phyloP scores from a whole-genome alignment of 2,113 vertebrate genomes.

The Arizona elegans region DNA sequence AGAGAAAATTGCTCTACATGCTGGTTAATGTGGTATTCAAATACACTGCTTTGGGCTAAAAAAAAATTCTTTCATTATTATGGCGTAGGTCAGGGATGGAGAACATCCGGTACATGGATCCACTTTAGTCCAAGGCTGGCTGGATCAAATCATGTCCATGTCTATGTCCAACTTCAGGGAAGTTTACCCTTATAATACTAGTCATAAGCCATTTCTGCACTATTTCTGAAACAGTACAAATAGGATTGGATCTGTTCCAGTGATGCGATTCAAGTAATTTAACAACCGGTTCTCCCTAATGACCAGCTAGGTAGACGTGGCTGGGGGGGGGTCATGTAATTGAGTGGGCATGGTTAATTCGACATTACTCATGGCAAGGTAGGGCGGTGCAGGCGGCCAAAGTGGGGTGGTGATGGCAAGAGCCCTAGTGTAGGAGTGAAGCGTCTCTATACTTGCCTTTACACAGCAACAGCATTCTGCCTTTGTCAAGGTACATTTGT shows the following conservation, averaged over 20 bases:
- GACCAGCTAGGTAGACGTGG: too few species aligned
- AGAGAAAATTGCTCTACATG: not conserved
- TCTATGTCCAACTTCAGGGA: not conserved
- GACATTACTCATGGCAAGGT: too few species aligned
- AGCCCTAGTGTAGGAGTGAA: too few species aligned
- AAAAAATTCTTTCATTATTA: not conserved
- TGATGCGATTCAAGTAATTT: too few species aligned
- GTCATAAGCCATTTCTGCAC: not conserved
- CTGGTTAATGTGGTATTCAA: not conserved
- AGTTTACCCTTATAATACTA: not conserved
- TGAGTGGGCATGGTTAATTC: too few species aligned
- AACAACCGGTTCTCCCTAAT: too few species aligned
- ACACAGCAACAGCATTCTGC: too few species aligned
- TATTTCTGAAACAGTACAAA: not conserved
- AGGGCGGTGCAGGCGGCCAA: fast-evolving
- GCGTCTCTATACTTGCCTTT: too few species aligned
- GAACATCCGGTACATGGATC: not conserved
- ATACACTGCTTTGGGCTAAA: not conserved
- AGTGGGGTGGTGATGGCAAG: too few species aligned
- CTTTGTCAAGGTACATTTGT: too few species aligned
- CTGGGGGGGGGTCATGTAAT: too few species aligned
- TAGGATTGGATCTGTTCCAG: not conserved
- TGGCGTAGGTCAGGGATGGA: not conserved
- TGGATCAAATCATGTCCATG: not conserved
- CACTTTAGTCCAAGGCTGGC: not conserved